Conservation (phyloP, 2,113 vertebrate genomes). For the Proterorhinus semilunaris region DNA sequence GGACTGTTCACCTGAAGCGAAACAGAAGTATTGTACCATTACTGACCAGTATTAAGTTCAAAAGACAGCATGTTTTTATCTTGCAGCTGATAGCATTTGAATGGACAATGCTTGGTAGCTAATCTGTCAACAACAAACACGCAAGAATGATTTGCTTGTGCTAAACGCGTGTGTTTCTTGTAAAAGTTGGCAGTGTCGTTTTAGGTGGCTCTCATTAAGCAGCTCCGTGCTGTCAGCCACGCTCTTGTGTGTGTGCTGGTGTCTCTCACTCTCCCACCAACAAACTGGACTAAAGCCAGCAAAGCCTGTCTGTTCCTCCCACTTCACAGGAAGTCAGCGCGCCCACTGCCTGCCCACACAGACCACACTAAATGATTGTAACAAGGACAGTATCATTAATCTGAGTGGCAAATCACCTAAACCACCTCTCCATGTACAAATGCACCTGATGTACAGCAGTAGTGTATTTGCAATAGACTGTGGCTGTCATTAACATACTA, state of each 20-base stretch:
- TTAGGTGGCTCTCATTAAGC: slow-evolving; percentile 31
- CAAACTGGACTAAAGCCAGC: slow-evolving; percentile 52
- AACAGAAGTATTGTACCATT: no score
- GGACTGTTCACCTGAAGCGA: no score
- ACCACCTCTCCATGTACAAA: background rate
- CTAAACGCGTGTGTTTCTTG: background rate
- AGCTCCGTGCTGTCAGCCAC: slow-evolving; percentile 35
- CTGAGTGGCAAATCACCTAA: background rate
- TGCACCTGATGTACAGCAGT: background rate
- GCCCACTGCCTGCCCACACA: slow-evolving; percentile 40
- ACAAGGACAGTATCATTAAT: slow-evolving; percentile 1
- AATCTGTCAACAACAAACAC: no score
- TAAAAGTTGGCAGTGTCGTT: slow-evolving; percentile 16
- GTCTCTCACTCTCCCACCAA: slow-evolving; percentile 54
- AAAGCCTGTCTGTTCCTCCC: slow-evolving; percentile 57
- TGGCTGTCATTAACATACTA: slow-evolving; percentile 12
- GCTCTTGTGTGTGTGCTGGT: slow-evolving; percentile 27
- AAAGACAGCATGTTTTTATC: no score
- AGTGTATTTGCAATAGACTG: slow-evolving; percentile 28
- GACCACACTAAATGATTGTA: slow-evolving; percentile 15
- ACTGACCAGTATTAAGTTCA: no score
- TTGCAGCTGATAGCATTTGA: no score
- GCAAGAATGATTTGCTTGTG: background rate
- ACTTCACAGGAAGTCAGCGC: slow-evolving; percentile 53
- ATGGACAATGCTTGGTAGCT: no score